Evolutionary conservation across 2,888 invertebrate species (phyloP).

Genomic region (Xanthorhoe designata): DNA sequence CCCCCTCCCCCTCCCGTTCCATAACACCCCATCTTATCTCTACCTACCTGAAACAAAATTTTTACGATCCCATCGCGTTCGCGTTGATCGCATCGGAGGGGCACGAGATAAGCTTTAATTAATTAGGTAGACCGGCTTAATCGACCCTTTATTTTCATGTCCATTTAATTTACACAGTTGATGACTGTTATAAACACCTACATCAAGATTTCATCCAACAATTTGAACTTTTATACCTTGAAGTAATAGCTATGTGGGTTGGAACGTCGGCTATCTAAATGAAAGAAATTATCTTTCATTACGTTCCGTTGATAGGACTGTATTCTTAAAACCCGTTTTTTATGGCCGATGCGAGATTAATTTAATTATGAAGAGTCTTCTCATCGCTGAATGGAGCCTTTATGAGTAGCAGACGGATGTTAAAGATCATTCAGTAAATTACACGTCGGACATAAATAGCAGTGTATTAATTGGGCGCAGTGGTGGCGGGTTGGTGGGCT

Average conservation of each 20-base stretch:
- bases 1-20: conserved; percentile 45
- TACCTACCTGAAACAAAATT: conserved; percentile 64
- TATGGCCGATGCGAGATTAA: conserved; percentile 38
- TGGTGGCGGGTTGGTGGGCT: conserved; percentile 25
- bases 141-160: conserved; percentile 69
- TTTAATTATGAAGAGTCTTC: conserved; percentile 42
- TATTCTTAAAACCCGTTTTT: conserved; percentile 36
- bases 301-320: conserved; percentile 39
- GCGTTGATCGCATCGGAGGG: conserved; percentile 62
- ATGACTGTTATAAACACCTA: conserved; percentile 70
- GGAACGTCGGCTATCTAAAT: conserved; percentile 38
- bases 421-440: conserved; percentile 43
- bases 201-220: conserved; percentile 64
- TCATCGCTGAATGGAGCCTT: conserved; percentile 33
- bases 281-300: conserved; percentile 42
- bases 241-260: conserved; percentile 44
- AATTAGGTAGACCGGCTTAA: conserved; percentile 69
- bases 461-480: conserved; percentile 43
- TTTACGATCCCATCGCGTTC: conserved; percentile 68
- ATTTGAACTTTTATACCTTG: conserved; percentile 59
- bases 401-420: conserved; percentile 39
- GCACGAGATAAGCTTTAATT: conserved; percentile 68
- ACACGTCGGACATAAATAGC: conserved; percentile 40
- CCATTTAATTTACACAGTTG: conserved; percentile 70
- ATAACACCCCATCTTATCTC: conserved; percentile 52